Base-by-base conservation (phyloP, 2,888 invertebrate genomes). In the Heteromyza rotundicornis region DNA sequence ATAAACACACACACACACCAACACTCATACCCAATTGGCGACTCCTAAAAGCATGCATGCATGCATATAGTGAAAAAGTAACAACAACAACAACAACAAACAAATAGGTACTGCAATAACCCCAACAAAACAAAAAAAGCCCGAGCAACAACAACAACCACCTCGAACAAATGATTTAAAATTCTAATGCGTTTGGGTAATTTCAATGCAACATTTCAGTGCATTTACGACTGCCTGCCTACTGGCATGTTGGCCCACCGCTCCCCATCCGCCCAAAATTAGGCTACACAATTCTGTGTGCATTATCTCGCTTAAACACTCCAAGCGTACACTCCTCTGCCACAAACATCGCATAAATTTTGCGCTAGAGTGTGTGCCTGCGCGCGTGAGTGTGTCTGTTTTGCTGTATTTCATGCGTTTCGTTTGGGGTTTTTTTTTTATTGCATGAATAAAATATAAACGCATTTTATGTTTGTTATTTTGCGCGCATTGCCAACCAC, bases 81-180 rank as follows among this genome's bases (percentile, higher is more conserved):
- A 40, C 40, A 14, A 40, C 40, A 40, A 40, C 5, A 40, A 40
- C n/a, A 40, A 40, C 40, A 14, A n/a, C 47, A 19, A n/a, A n/a
- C n/a, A n/a, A n/a, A n/a, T n/a, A n/a, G n/a, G n/a, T n/a, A n/a
- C 47, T 3, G 7, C 47, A 47, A 47, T 47, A 20, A 20, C 20
- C 17, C 17, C 58, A 60, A 64, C 54, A 20, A 19, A 19, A 36
- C 54, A 54, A 35, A 17, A 52, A 52, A n/a, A n/a, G n/a, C n/a
- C n/a, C n/a, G n/a, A n/a, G n/a, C 35, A 32, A 32, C 53, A 35
- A 53, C 16, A 19, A 56, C 19, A 22, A 27, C 24, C 20, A 61
- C 57, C 56, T 59, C 62, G n/a, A n/a, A n/a, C n/a, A 60, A 72
- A 70, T 77, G 66, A 72, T 76, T 77, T 73, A 65, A 74, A 77